Conservation (phyloP, 2,888 invertebrate species). For the Notodromas monacha region DNA sequence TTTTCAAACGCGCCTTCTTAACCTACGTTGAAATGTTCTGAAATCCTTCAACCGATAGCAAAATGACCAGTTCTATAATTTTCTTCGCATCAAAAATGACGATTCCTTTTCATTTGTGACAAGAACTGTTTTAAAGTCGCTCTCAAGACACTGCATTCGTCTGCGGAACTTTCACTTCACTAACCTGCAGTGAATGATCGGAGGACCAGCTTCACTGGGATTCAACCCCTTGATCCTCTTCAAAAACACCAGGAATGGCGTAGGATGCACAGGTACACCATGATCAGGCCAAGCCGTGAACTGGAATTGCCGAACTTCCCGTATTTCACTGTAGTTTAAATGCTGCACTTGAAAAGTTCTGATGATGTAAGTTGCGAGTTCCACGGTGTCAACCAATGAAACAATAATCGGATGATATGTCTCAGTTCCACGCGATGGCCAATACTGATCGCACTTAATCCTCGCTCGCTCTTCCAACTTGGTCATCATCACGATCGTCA, state of each 20-base stretch:
- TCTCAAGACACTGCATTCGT: not conserved
- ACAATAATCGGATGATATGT: conserved; percentile 82
- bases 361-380: conserved; percentile 89
- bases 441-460: conserved; percentile 90
- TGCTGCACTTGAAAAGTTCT: conserved; percentile 24
- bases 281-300: conserved; percentile 99
- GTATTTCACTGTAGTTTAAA: conserved; percentile 24
- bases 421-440: conserved; percentile 79
- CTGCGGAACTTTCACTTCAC: too few relatives aligned
- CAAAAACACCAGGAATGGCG: conserved; percentile 86
- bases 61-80: too few relatives aligned
- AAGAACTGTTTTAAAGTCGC: not conserved
- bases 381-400: conserved; percentile 71
- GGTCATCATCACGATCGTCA: conserved; percentile 98
- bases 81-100: too few relatives aligned
- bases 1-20: too few relatives aligned
- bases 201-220: conserved; percentile 65
- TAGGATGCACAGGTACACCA: conserved; percentile 90
- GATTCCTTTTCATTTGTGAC: too few relatives aligned
- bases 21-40: too few relatives aligned
- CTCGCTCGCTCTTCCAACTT: conserved; percentile 82
- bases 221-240: conserved; percentile 65
- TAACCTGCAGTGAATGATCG: conserved; percentile 57
- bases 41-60: too few relatives aligned
- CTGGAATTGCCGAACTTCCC: conserved; percentile 86